phyloP scores from a whole-genome alignment of 2,888 invertebrate genomes.

The Corbicula japonica region DNA sequence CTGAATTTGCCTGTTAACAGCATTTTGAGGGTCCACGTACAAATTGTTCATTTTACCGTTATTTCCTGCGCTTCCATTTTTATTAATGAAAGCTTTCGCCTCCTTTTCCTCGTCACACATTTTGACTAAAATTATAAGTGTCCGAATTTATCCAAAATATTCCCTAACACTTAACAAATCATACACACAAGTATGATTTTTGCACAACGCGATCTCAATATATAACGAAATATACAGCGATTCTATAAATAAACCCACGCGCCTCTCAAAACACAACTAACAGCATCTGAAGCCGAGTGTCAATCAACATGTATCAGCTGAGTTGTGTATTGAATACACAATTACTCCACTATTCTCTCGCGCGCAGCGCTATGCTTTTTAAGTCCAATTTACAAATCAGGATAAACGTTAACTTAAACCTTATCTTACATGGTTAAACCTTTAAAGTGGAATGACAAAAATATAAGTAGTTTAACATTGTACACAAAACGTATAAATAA shows the following conservation, averaged over 20 bases:
- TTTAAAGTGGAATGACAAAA: conserved; percentile 24
- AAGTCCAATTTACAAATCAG: background rate
- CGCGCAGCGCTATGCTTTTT: background rate
- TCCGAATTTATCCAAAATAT: background rate
- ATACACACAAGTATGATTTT: conserved; percentile 8
- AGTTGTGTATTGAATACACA: conserved; percentile 6
- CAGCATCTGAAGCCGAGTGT: conserved; percentile 27
- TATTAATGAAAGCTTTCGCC: conserved; percentile 24
- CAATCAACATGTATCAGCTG: conserved; percentile 42
- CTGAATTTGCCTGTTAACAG: conserved; percentile 33
- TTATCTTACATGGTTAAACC: conserved; percentile 1
- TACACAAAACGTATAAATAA: conserved; percentile 18
- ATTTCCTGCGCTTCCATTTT: conserved; percentile 16
- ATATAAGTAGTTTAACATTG: conserved; percentile 19
- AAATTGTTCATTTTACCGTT: conserved; percentile 27
- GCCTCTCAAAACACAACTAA: conserved; percentile 25
- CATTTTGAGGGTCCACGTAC: conserved; percentile 8
- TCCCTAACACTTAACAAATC: background rate
- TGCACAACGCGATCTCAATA: background rate
- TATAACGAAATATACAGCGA: background rate
- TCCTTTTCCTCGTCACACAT: conserved; percentile 46
- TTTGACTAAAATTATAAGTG: conserved; percentile 1
- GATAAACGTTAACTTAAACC: conserved; percentile 10
- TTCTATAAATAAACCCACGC: conserved; percentile 26
- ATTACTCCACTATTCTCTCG: background rate